Percentiles rank a stretch among this genome's conserved stretches.
Evolutionary conservation across 2,888 invertebrate genomes (phyloP).

Genomic region (Gymnocheta viridis): DNA sequence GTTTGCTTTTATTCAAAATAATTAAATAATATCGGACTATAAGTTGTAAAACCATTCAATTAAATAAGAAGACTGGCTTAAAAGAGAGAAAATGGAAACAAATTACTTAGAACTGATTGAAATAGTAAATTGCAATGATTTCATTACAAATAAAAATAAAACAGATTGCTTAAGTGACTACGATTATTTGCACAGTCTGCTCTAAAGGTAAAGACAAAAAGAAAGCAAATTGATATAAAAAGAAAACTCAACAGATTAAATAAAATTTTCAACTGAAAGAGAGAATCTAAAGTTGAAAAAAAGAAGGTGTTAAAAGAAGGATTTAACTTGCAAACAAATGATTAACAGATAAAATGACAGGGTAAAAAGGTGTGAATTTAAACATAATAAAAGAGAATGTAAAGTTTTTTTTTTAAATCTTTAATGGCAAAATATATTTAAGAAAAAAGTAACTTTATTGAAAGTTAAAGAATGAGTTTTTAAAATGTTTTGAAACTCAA

Average conservation of each 20-base stretch:
- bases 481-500: neutral
- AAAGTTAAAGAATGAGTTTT: neutral
- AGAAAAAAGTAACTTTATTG: neutral
- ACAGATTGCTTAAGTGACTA: slow-evolving; percentile 35
- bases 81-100: slow-evolving; percentile 53
- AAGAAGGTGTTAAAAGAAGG: slow-evolving; percentile 57
- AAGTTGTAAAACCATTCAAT: slow-evolving; percentile 43
- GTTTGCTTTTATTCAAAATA: slow-evolving; percentile 6
- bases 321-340: slow-evolving; percentile 62
- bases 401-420: neutral
- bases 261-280: slow-evolving; percentile 43
- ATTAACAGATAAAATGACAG: slow-evolving; percentile 59
- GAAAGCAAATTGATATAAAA: neutral
- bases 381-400: neutral
- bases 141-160: slow-evolving; percentile 54
- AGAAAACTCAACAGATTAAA: slow-evolving; percentile 55
- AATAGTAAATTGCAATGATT: slow-evolving; percentile 63
- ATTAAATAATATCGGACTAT: neutral
- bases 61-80: slow-evolving; percentile 7
- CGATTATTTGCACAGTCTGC: slow-evolving; percentile 51
- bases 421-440: neutral
- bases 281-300: slow-evolving; percentile 33
- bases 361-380: slow-evolving; percentile 21
- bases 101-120: slow-evolving; percentile 66
- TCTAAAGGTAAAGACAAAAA: slow-evolving; percentile 28